Base-by-base conservation (phyloP, 2,888 invertebrate species). In the Calameuta filiformis region DNA sequence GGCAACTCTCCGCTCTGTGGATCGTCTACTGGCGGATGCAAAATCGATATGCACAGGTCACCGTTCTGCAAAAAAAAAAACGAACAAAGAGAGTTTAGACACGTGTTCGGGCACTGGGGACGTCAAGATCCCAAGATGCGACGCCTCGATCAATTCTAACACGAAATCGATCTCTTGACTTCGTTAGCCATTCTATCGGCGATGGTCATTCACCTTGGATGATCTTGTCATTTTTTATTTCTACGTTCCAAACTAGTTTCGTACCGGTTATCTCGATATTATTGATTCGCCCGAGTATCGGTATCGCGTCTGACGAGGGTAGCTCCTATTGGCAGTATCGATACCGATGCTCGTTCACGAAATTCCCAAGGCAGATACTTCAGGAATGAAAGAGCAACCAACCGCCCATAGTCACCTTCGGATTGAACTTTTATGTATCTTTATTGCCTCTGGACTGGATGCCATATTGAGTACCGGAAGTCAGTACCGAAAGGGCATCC, bases 11-110 rank as follows among this genome's bases (percentile, higher is more conserved):
- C 99, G 87, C 98, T 98, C 91, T 99, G 99, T 68, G 99, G 99
- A 93, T 99, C 99, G 92, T 99, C 99, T 79, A 99, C 96, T 31
- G 99, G 99, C 80, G 99, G 99, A 92, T 99, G 99, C 81, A 99
- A 94, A 92, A 99, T 99, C 85, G 99, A 99, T 94, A 99, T 99
- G 93, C 99, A 99, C 79, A 99, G 94, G 92, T 99, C 99, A 75
- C 99, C 99, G 92, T 99, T 99, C 97, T 98, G 93, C 77, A 93
- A 93, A 83, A 81, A 79, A 84, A 83, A 81, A 79, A 82, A 84
- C 81, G 82, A 71, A 71, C 71, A 34, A 71, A 56, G 56, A 33
- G 33, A 9, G 56, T 56, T 23, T 2, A 4, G 6, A 56, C 56
- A 56, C 56, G 56, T 56, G 56, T 56, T 9, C 23, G 15, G 56